Evolutionary conservation across 2,113 vertebrate genomes (phyloP).

Genomic region (Anas platyrhynchos): DNA sequence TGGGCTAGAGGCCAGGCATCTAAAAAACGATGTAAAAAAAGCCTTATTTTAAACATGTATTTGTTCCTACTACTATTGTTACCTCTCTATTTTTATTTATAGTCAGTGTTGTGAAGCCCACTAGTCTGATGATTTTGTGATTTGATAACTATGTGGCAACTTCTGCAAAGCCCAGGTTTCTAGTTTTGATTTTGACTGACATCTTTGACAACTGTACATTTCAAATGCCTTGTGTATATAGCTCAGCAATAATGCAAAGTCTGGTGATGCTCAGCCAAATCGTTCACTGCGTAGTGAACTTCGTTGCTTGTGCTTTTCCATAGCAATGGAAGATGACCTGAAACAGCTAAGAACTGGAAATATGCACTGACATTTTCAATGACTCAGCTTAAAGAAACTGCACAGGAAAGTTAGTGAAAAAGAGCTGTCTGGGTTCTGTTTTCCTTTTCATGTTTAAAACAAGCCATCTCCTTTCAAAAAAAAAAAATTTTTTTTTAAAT

Average conservation of each 20-base stretch:
- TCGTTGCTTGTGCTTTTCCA: slow-evolving; percentile 12
- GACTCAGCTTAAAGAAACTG: background rate
- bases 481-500: background rate
- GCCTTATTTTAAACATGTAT: slow-evolving; percentile 13
- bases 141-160: background rate
- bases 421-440: background rate
- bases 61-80: background rate
- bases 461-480: background rate
- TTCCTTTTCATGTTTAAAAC: slow-evolving; percentile 3
- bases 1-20: slow-evolving; percentile 22
- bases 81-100: background rate
- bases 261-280: slow-evolving; percentile 8
- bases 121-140: background rate
- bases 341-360: slow-evolving; percentile 36
- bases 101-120: background rate
- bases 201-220: slow-evolving; percentile 47
- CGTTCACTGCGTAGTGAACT: slow-evolving; percentile 10
- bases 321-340: background rate
- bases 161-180: slow-evolving; percentile 6
- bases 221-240: slow-evolving; percentile 57
- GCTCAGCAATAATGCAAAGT: slow-evolving; percentile 23
- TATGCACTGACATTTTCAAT: background rate
- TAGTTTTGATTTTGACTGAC: slow-evolving; percentile 15
- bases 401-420: background rate
- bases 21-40: background rate